phyloP scores from a whole-genome alignment of 2,888 invertebrate genomes.

The Monoplex corrugatus region DNA sequence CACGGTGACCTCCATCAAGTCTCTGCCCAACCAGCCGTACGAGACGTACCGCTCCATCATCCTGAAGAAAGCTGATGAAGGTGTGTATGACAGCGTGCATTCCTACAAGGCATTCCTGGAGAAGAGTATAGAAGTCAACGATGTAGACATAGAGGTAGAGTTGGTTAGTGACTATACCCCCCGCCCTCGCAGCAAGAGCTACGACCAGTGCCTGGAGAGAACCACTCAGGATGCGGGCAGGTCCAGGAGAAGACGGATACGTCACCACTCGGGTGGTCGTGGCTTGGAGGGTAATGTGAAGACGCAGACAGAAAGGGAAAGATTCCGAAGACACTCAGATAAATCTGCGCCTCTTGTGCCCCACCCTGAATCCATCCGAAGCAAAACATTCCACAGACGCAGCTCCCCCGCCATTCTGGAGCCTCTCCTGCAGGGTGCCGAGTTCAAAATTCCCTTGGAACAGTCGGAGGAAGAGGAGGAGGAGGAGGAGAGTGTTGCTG shows the following conservation, averaged over 20 bases:
- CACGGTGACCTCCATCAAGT: constrained; percentile 50
- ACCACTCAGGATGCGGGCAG: background rate
- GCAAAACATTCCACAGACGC: constrained; percentile 43
- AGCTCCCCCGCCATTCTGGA: constrained; percentile 47
- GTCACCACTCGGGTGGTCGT: constrained; percentile 38
- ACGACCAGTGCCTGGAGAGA: constrained; percentile 37
- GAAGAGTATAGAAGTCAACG: constrained; percentile 53
- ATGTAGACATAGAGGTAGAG: constrained; percentile 58
- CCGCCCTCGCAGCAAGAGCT: constrained; percentile 53
- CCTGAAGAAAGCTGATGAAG: constrained; percentile 51
- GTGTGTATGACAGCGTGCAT: constrained; percentile 57
- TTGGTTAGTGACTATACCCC: constrained; percentile 52
- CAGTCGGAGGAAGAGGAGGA: constrained; percentile 23
- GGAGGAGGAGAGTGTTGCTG: background rate
- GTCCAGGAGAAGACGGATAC: constrained; percentile 33
- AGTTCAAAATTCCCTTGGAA: constrained; percentile 17
- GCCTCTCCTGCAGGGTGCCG: constrained; percentile 35
- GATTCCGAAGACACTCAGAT: constrained; percentile 40
- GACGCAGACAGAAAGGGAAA: constrained; percentile 35
- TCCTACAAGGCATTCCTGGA: constrained; percentile 58
- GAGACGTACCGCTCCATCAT: constrained; percentile 53
- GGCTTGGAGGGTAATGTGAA: constrained; percentile 26
- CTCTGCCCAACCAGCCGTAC: constrained; percentile 36
- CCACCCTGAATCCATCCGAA: constrained; percentile 9
- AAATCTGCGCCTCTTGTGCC: background rate